These are phyloP conservation scores for Argyrosomus japonicus DNA, from an alignment of 2,113 vertebrate genomes.

Conservation along the genomic window DNA sequence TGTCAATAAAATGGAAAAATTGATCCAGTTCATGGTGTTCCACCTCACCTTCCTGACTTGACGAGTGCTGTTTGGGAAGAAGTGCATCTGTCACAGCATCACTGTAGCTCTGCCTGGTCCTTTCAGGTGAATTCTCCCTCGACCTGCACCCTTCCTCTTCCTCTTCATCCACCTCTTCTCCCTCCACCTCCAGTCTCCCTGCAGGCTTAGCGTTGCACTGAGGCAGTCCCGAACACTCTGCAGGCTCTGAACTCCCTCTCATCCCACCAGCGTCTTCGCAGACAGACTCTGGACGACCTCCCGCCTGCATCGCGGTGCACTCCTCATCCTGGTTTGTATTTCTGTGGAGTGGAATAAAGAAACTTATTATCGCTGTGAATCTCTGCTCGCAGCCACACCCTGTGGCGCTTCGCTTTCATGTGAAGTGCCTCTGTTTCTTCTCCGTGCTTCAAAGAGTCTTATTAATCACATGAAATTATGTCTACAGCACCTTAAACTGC, in stretches of 20 bases:
- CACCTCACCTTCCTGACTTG: conserved; percentile 70
- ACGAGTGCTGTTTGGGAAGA: conserved; percentile 42
- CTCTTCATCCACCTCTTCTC: conserved; percentile 13
- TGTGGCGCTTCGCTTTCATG: not conserved
- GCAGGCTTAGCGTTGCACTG: conserved; percentile 70
- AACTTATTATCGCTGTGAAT: conserved; percentile 12
- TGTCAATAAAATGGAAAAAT: not conserved
- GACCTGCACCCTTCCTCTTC: conserved; percentile 14
- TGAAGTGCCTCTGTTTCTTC: not conserved
- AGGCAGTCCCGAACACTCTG: conserved; percentile 77
- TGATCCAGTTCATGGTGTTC: not conserved
- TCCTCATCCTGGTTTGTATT: conserved; percentile 78
- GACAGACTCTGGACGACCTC: conserved; percentile 75
- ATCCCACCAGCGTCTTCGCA: conserved; percentile 82
- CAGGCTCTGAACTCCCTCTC: conserved; percentile 77
- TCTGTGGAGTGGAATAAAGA: conserved; percentile 56
- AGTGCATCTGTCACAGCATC: conserved; percentile 51
- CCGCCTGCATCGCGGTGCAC: conserved; percentile 80
- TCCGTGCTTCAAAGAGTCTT: conserved; percentile 36
- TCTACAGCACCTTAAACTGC: not conserved
- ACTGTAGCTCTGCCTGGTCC: conserved; percentile 19
- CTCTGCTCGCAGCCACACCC: conserved; percentile 38
- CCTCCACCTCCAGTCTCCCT: conserved; percentile 44
- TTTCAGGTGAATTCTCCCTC: conserved; percentile 34
- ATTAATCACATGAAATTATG: conserved; percentile 32